phyloP scores from a whole-genome alignment of 2,797 vertebrate species.

The Schizopygopsis pylzovi region DNA sequence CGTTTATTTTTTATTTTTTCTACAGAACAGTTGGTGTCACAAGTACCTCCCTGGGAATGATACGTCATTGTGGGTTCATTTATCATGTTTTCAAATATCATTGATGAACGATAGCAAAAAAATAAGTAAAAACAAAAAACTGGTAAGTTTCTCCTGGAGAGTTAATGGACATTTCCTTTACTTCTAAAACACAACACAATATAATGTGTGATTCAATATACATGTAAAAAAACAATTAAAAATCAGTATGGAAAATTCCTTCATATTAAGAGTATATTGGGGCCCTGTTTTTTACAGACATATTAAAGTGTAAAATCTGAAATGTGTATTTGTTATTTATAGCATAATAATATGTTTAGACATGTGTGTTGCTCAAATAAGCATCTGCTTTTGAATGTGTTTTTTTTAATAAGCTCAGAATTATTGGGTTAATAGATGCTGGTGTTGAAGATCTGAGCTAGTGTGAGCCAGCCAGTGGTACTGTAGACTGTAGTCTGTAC shows the following conservation, averaged over 20 bases:
- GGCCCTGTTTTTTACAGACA: not conserved
- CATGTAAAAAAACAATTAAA: not conserved
- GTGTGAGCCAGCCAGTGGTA: not conserved
- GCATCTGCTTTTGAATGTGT: not conserved
- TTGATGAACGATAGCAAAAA: not conserved
- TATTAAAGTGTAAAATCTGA: not conserved
- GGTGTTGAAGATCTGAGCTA: not conserved
- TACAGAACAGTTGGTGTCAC: slow-evolving; percentile 36
- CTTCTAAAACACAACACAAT: not conserved
- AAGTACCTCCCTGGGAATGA: slow-evolving; percentile 21
- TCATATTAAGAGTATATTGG: not conserved
- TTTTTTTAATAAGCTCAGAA: not conserved
- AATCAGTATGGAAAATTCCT: not conserved
- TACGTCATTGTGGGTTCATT: not conserved
- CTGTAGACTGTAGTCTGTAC: not conserved
- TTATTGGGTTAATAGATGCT: not conserved
- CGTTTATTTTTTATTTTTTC: not conserved
- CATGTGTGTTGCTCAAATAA: not conserved
- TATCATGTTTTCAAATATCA: not conserved
- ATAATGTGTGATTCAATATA: not conserved
- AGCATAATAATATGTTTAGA: not conserved
- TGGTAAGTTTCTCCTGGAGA: not conserved
- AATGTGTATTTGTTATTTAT: not conserved
- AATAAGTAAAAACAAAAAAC: no score
- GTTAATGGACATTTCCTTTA: not conserved